These are phyloP conservation scores for Cygnus olor DNA, from an alignment of 2,797 vertebrate species.

Conservation along the genomic window DNA sequence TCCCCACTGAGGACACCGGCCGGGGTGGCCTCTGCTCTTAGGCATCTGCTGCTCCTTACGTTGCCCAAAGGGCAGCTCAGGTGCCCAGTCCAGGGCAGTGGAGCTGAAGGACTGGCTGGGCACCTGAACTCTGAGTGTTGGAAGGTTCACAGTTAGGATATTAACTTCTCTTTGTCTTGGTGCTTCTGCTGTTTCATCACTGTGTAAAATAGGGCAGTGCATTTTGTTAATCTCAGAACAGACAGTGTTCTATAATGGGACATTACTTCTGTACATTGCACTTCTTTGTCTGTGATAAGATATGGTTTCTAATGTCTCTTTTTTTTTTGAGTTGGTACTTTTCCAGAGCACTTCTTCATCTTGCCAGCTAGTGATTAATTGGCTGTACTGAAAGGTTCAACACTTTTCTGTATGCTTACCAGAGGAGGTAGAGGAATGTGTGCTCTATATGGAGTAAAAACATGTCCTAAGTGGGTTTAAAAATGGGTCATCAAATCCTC, in stretches of 20 bases:
- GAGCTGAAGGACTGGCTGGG: not conserved
- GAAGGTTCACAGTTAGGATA: not conserved
- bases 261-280: conserved; percentile 55
- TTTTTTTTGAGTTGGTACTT: conserved; percentile 41
- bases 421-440: conserved; percentile 51
- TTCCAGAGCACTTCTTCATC: conserved; percentile 61
- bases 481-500: conserved; percentile 43
- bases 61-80: not conserved
- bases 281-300: conserved; percentile 61
- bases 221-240: conserved; percentile 30
- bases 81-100: not conserved
- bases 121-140: not conserved
- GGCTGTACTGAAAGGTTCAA: conserved; percentile 64
- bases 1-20: not conserved
- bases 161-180: not conserved
- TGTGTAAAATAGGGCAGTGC: not conserved
- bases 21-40: not conserved
- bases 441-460: conserved; percentile 36
- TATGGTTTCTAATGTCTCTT: conserved; percentile 23
- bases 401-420: conserved; percentile 49
- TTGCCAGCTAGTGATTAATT: conserved; percentile 74
- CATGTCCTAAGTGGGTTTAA: conserved; percentile 49
- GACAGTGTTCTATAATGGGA: conserved; percentile 50
- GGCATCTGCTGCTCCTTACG: not conserved
- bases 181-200: not conserved